Percentiles rank a stretch among this genome's conserved stretches.
These are phyloP conservation scores for Sitobion miscanthi DNA, from an alignment of 1,140 invertebrate genomes.

Conservation along the genomic window DNA sequence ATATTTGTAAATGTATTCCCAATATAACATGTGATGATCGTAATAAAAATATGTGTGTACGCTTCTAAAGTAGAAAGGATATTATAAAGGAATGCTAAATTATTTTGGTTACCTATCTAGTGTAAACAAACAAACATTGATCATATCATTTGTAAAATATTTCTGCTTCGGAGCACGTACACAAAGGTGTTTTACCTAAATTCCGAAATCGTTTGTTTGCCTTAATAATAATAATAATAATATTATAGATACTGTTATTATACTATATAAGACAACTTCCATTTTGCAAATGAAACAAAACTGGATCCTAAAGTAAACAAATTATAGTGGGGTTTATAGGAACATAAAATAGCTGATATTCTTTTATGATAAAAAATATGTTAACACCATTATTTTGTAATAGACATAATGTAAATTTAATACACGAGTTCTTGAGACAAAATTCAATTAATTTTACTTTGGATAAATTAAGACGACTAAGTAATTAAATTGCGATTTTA, in stretches of 20 bases:
- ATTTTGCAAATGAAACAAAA: neutral
- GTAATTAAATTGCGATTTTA: neutral
- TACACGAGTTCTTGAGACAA: neutral
- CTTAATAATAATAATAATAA: neutral
- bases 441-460: neutral
- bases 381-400: neutral
- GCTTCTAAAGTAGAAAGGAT: neutral
- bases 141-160: neutral
- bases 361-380: neutral
- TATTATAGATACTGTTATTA: neutral
- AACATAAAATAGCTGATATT: neutral
- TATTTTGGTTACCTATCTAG: neutral
- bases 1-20: neutral
- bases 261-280: neutral
- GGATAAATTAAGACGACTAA: neutral
- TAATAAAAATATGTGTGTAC: neutral
- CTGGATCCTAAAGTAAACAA: neutral
- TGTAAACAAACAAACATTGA: constrained; percentile 18
- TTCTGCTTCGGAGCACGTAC: constrained; percentile 6
- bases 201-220: constrained; percentile 20
- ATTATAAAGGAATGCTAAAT: neutral
- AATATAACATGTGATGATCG: neutral
- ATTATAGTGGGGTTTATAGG: neutral
- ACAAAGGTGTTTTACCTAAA: neutral
- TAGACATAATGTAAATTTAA: neutral